phyloP scores from a whole-genome alignment of 2,113 vertebrate species.

The Odobenus rosmarus region DNA sequence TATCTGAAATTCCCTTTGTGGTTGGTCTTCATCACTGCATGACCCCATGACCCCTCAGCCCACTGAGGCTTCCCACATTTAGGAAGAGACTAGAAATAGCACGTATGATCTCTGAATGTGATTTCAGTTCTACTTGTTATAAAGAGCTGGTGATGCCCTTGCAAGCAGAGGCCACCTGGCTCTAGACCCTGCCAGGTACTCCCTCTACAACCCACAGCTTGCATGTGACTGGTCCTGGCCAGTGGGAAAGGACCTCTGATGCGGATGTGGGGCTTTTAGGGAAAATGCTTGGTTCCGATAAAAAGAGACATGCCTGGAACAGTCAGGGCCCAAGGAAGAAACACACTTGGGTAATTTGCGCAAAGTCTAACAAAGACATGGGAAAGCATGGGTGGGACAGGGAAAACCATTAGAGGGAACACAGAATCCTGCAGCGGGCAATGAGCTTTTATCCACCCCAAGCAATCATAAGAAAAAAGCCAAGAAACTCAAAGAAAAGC shows the following conservation, averaged over 20 bases:
- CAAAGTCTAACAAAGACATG: background rate
- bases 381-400: background rate
- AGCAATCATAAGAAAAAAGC: background rate
- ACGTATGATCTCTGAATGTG: background rate
- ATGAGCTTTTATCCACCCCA: background rate
- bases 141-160: background rate
- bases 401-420: background rate
- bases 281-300: background rate
- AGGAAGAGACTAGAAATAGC: background rate
- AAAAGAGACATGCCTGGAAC: background rate
- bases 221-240: background rate
- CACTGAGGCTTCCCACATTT: background rate
- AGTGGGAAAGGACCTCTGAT: background rate
- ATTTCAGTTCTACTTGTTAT: background rate
- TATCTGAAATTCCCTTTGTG: background rate
- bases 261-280: background rate
- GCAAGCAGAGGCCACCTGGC: background rate
- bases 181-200: background rate
- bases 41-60: background rate
- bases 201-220: background rate
- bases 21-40: background rate
- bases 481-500: slow-evolving; percentile 14
- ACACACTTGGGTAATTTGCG: background rate
- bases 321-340: background rate
- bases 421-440: background rate